These are phyloP conservation scores for Gambusia affinis DNA, from an alignment of 2,113 vertebrate genomes.

Conservation along the genomic window DNA sequence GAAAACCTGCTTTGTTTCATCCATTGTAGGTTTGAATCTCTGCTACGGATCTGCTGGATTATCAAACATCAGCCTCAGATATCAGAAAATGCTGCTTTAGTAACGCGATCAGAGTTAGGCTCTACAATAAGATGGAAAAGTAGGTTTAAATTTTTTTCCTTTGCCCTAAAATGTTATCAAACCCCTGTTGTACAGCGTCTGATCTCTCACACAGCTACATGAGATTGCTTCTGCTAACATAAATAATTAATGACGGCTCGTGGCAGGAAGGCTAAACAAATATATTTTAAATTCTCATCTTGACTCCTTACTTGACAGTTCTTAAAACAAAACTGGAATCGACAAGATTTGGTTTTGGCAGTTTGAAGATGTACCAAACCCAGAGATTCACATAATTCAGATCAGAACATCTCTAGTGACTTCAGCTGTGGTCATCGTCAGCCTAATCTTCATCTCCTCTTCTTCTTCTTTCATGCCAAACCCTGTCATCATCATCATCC, in stretches of 20 bases:
- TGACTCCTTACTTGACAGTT: background rate
- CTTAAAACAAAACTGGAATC: background rate
- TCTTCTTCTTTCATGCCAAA: slow-evolving; percentile 25
- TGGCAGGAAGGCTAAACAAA: background rate
- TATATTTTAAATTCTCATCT: background rate
- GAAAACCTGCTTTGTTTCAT: background rate
- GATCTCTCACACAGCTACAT: background rate
- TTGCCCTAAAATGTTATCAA: background rate
- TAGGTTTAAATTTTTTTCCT: background rate
- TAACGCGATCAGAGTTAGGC: too few species aligned
- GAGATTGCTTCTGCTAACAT: background rate
- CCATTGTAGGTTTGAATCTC: background rate
- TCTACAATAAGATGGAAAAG: too few species aligned
- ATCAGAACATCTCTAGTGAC: background rate
- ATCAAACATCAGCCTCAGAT: background rate
- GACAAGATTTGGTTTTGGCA: background rate
- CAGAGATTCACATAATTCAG: background rate
- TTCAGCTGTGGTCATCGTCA: background rate
- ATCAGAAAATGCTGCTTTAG: background rate
- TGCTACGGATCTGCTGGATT: background rate
- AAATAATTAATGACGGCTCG: background rate
- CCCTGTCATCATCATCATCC: slow-evolving; percentile 54
- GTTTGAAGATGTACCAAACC: background rate
- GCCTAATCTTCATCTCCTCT: background rate
- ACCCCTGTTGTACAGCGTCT: background rate